Evolutionary conservation across 2,113 vertebrate genomes (phyloP).

Genomic region (Catharus bicknelli): DNA sequence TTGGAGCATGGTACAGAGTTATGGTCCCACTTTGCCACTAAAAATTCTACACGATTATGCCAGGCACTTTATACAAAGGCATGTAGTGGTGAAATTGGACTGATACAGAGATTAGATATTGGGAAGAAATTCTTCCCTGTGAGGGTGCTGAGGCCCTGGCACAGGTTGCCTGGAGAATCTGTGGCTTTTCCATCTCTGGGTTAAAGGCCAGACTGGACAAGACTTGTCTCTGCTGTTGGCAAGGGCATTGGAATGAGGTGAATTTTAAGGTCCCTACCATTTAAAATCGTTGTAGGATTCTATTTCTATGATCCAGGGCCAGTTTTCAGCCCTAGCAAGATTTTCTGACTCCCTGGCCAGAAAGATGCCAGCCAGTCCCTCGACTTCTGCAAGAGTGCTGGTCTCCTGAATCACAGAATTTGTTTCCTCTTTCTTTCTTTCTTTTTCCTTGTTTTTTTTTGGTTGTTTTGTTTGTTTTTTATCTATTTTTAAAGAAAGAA

Average conservation of each 20-base stretch:
- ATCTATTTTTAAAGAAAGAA: background rate
- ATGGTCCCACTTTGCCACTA: background rate
- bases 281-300: background rate
- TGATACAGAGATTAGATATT: background rate
- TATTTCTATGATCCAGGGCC: background rate
- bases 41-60: accelerated
- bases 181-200: background rate
- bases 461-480: too few relatives aligned
- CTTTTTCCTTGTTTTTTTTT: accelerated
- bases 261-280: background rate
- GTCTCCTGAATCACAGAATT: background rate
- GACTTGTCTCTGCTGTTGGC: background rate
- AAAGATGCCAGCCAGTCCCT: background rate
- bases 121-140: background rate
- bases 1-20: background rate
- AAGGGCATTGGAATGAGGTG: background rate
- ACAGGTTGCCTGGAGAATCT: background rate
- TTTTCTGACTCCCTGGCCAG: background rate
- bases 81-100: background rate
- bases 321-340: background rate
- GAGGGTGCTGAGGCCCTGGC: background rate
- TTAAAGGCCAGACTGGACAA: background rate
- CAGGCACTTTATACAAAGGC: background rate
- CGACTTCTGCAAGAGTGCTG: background rate
- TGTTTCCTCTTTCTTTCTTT: accelerated